Evolutionary conservation across 1,140 invertebrate species (phyloP), one percentile per base, ranked within the genome.

Genomic region (Sycophila sp.): DNA sequence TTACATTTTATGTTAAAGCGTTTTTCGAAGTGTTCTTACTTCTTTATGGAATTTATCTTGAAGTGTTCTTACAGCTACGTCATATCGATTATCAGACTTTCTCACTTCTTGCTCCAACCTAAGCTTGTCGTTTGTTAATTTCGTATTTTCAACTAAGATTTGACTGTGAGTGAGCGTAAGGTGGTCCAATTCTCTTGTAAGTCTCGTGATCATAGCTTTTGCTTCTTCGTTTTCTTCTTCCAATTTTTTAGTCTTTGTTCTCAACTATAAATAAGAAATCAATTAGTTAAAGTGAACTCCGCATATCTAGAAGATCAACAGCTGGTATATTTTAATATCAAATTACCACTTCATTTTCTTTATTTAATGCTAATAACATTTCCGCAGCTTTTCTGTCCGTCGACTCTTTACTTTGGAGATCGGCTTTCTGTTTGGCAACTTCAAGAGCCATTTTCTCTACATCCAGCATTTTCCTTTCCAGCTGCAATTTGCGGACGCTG

Each of bases 71-170:
- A 84, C 73, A 30, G 73, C 72, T 5, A 69, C 10, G 8, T 85
- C 82, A n/a, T 80, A 83, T 69, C 72, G 70, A 51, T 58, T 81
- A 38, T 83, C 86, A 10, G 66, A 77, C 62, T 82, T 86, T 59
- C 82, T 79, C 4, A 87, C 63, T 68, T 87, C 84, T 62, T 87
- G 87, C 58, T 88, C 87, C 4, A 89, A 76, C 42, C 80, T 82
- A 2, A 88, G 69, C 73, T 90, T 90, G 5, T 91, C 90, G 67
- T 90, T 90, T n/a, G 86, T 86, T 5, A 91, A 75, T 76, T 90
- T 90, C 0, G 89, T 89, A 73, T 89, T 89, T 58, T 92, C 90
- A 26, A 91, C 83, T 2, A 90, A 84, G 2, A 87, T 85, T 76
- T 91, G 87, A 30, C 90, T 91, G 13, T 88, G 87, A 45, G 87